phyloP scores from a whole-genome alignment of 1,140 invertebrate genomes.

The Cylas formicarius region DNA sequence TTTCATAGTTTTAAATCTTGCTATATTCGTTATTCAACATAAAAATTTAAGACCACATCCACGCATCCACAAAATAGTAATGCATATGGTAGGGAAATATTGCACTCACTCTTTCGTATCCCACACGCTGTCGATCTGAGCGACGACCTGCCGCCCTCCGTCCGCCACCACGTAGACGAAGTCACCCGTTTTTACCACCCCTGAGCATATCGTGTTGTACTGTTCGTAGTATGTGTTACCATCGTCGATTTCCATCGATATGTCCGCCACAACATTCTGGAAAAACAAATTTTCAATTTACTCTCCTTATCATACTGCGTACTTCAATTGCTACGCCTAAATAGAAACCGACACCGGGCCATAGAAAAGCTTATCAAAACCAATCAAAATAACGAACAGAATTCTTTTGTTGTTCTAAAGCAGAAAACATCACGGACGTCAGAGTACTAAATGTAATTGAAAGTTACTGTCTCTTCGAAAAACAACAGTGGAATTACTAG shows the following conservation, averaged over 20 bases:
- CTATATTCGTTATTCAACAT: too few species aligned
- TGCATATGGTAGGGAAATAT: background rate
- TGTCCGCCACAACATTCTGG: conserved; percentile 66
- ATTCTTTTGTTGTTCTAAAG: too few species aligned
- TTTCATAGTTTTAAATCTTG: conserved; percentile 1
- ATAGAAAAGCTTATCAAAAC: too few species aligned
- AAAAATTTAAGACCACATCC: conserved; percentile 2
- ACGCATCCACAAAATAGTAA: conserved; percentile 9
- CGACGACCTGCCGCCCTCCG: conserved; percentile 77
- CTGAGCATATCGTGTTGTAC: conserved; percentile 73
- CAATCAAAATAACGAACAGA: too few species aligned
- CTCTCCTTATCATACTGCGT: too few species aligned
- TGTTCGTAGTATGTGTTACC: conserved; percentile 88
- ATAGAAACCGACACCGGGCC: too few species aligned
- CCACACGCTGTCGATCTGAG: conserved; percentile 94
- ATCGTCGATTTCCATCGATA: conserved; percentile 51
- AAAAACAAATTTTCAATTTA: conserved; percentile 65
- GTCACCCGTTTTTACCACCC: conserved; percentile 83
- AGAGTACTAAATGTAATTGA: too few species aligned
- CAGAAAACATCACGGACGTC: too few species aligned
- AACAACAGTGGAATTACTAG: too few species aligned
- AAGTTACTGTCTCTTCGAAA: too few species aligned
- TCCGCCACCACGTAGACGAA: conserved; percentile 89
- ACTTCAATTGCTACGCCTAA: too few species aligned
- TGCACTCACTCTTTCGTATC: conserved; percentile 68